Evolutionary conservation across 2,113 vertebrate genomes (phyloP), one percentile per base, ranked within the genome.

Genomic region (Loxodonta africana): DNA sequence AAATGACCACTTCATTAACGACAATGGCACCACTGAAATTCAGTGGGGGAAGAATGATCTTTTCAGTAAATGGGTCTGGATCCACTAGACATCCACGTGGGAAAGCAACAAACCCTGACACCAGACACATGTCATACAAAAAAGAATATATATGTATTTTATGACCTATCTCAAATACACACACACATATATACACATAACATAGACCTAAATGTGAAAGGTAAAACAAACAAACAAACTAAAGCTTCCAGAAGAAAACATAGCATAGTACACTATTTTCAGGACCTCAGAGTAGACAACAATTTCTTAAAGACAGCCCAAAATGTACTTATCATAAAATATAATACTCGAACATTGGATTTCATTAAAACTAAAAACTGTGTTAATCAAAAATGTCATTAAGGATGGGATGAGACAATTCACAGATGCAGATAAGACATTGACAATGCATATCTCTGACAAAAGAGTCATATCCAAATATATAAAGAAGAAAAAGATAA

Each of bases 11-110:
- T n/a, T 67, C 11, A 8, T 37, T 62, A 33, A 48, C 18, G 46
- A 46, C 62, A 51, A 26, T 0, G 4, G 6, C n/a, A 8, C 25
- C 60, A 2, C 14, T 4, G 41, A 28, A 8, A 6, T 7, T n/a
- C 78, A 2, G 6, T 0, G 25, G 69, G 62, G 21, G 21, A 57
- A 65, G 14, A 18, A 1, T 8, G 51, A 14, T 57, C 15, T 57
- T 57, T 57, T 57, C 12, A 57, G 15, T 57, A 57, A 57, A 57
- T 57, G 15, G 26, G 23, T 48, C 46, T 15, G 67, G 26, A 28
- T 46, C 30, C 76, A 2, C 15, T 33, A 21, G 51, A 51, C 2
- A 18, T 17, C 62, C 91, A 28, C 62, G 8, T 10, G n/a, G 15
- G 28, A 44, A 71, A 77, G 37, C 51, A 77, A 7, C 21, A 46